phyloP scores from a whole-genome alignment of 2,797 vertebrate species.

The Scleropages formosus region DNA sequence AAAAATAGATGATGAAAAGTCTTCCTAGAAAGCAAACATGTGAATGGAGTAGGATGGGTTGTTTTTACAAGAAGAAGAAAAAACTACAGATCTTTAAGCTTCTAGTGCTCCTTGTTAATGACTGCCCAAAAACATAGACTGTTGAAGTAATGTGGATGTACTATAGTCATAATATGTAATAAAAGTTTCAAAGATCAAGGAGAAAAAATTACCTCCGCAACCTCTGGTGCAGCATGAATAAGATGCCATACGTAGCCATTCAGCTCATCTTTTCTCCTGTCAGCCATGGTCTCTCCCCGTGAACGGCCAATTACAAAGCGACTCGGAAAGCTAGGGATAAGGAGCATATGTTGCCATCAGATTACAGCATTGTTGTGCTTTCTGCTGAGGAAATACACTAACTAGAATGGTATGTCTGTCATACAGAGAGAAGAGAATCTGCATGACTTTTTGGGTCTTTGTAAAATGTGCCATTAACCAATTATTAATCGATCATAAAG shows the following conservation, averaged over 20 bases:
- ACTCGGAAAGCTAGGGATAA: slow-evolving; percentile 80
- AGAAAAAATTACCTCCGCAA: slow-evolving; percentile 77
- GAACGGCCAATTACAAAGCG: slow-evolving; percentile 88
- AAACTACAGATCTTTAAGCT: background rate
- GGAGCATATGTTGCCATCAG: background rate
- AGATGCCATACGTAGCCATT: slow-evolving; percentile 92
- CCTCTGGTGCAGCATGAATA: slow-evolving; percentile 76
- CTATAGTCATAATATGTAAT: background rate
- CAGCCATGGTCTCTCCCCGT: slow-evolving; percentile 82
- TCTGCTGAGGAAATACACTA: background rate
- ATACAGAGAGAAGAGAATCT: background rate
- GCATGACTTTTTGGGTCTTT: background rate
- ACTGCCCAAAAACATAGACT: too few species aligned
- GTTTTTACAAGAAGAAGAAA: too few species aligned
- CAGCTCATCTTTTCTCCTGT: slow-evolving; percentile 84
- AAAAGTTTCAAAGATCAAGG: slow-evolving; percentile 16
- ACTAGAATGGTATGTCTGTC: background rate
- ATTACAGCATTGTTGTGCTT: background rate
- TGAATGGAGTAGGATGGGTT: too few species aligned
- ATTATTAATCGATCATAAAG: too few species aligned
- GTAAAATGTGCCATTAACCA: background rate
- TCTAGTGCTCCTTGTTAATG: background rate
- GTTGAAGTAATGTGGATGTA: too few species aligned
- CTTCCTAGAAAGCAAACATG: too few species aligned
- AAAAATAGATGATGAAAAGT: background rate